These are phyloP conservation scores for Sus scrofa DNA, from an alignment of 2,113 vertebrate species.

Conservation along the genomic window T2T-Sscrofa CM000819.6:141704501-141705000, in stretches of 20 bases:
- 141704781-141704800: neutral
- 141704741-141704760: slow-evolving; percentile 53
- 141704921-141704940: slow-evolving; percentile 73
- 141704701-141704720: neutral
- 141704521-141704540: neutral
- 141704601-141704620: neutral
- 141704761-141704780: neutral
- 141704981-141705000: slow-evolving; percentile 84
- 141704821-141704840: accelerated
- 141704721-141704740: neutral
- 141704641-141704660: neutral
- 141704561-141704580: slow-evolving; percentile 13
- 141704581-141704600: neutral
- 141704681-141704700: neutral
- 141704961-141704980: slow-evolving; percentile 83
- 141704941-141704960: slow-evolving; percentile 85
- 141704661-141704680: neutral
- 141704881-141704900: slow-evolving; percentile 51
- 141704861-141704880: neutral
- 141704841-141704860: neutral
- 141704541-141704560: neutral
- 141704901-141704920: slow-evolving; percentile 59
- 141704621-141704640: neutral
- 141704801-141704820: neutral
- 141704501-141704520: neutral